Evolutionary conservation across 2,888 invertebrate genomes (phyloP).

Genomic region (Stenodema calcarata): DNA sequence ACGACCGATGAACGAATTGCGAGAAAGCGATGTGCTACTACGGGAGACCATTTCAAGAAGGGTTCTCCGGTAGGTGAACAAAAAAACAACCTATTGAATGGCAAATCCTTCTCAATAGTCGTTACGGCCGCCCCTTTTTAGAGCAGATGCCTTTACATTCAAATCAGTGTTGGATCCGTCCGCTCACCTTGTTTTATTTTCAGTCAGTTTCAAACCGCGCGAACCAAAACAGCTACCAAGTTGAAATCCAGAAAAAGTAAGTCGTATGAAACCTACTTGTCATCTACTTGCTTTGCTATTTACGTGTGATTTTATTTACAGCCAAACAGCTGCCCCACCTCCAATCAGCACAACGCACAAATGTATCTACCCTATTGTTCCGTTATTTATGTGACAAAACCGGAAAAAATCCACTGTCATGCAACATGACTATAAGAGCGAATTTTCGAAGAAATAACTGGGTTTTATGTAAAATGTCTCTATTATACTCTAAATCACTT

Average conservation of each 20-base stretch:
- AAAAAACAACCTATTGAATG: not conserved
- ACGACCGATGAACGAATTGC: not conserved
- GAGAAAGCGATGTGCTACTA: constrained; percentile 6
- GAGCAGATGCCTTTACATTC: not conserved
- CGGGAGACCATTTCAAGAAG: not conserved
- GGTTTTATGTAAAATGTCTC: too few species aligned
- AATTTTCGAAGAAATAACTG: too few species aligned
- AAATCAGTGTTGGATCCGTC: not conserved
- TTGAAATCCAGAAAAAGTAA: not conserved
- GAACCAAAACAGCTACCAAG: not conserved
- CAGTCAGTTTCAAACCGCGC: not conserved
- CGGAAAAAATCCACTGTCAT: too few species aligned
- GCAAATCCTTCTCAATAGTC: not conserved
- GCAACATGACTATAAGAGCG: too few species aligned
- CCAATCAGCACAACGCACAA: too few species aligned
- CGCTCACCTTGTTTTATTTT: not conserved
- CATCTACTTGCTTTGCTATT: too few species aligned
- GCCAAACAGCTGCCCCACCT: too few species aligned
- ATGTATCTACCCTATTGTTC: too few species aligned
- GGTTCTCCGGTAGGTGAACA: constrained; percentile 5
- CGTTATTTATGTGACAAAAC: too few species aligned
- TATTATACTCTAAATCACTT: too few species aligned
- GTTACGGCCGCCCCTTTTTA: not conserved
- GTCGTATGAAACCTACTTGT: not conserved
- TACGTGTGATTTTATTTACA: too few species aligned